Percentiles rank a stretch among this genome's conserved stretches.
These are phyloP conservation scores for Cenopis cana DNA, from an alignment of 2,888 invertebrate species.

Conservation along the genomic window DNA sequence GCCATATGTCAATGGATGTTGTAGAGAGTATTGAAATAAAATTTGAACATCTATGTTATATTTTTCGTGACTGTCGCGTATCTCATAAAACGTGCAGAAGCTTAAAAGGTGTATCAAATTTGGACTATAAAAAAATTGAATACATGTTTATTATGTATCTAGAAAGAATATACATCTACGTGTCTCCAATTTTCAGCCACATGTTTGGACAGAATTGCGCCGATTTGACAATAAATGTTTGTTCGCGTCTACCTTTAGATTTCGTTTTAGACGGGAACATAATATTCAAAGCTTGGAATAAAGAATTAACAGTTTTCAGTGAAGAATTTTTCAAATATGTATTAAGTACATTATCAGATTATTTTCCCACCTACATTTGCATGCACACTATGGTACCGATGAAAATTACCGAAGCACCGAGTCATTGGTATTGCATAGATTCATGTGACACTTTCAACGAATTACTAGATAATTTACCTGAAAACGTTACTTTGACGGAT, in stretches of 20 bases:
- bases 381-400: conserved; percentile 54
- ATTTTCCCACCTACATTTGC: conserved; percentile 59
- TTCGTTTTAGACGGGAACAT: conserved; percentile 60
- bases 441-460: conserved; percentile 55
- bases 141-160: conserved; percentile 62
- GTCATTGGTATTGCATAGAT: conserved; percentile 60
- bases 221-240: conserved; percentile 53
- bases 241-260: conserved; percentile 51
- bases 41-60: conserved; percentile 50
- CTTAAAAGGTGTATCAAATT: conserved; percentile 53
- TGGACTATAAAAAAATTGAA: conserved; percentile 56
- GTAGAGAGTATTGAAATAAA: conserved; percentile 44
- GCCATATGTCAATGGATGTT: conserved; percentile 32
- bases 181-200: conserved; percentile 54
- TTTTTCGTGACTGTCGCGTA: conserved; percentile 56
- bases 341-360: conserved; percentile 54
- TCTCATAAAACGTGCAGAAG: conserved; percentile 53
- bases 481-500: conserved; percentile 57
- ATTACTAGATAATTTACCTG: conserved; percentile 51
- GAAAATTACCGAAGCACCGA: conserved; percentile 52
- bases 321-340: conserved; percentile 52
- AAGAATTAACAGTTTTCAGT: conserved; percentile 53
- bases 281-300: conserved; percentile 62
- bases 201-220: conserved; percentile 53
- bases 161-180: conserved; percentile 56